phyloP scores from a whole-genome alignment of 2,113 vertebrate species.

The Madoqua kirkii region DNA sequence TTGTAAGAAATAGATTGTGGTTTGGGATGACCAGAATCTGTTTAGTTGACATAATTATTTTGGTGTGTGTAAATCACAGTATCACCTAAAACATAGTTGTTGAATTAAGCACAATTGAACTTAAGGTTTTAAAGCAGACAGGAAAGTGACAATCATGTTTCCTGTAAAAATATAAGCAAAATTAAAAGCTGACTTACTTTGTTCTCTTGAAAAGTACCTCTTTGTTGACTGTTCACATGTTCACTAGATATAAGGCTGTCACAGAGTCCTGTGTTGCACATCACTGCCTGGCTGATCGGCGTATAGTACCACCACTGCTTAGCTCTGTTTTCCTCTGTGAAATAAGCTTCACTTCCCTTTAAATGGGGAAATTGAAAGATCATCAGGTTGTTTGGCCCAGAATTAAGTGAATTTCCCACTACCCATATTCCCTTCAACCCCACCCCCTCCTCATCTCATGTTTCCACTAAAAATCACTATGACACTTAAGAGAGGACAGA shows the following conservation, averaged over 20 bases:
- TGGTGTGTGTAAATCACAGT: neutral
- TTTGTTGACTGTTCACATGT: neutral
- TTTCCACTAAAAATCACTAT: neutral
- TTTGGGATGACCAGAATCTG: neutral
- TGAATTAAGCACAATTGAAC: neutral
- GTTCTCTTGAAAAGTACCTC: neutral
- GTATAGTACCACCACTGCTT: neutral
- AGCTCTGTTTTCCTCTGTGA: neutral
- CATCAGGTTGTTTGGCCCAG: neutral
- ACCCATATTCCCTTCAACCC: neutral
- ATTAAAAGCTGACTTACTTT: neutral
- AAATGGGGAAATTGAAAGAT: neutral
- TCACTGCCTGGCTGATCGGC: neutral
- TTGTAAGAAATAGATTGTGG: neutral
- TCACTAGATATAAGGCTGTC: neutral
- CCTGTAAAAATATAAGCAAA: neutral
- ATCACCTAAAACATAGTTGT: neutral
- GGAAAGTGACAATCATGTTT: neutral
- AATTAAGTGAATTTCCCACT: neutral
- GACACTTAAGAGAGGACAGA: neutral
- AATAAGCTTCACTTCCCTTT: neutral
- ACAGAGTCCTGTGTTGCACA: accelerated
- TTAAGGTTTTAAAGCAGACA: neutral
- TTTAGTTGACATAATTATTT: neutral
- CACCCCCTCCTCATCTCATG: neutral